phyloP scores from a whole-genome alignment of 2,113 vertebrate genomes.

The Tauraco erythrolophus region DNA sequence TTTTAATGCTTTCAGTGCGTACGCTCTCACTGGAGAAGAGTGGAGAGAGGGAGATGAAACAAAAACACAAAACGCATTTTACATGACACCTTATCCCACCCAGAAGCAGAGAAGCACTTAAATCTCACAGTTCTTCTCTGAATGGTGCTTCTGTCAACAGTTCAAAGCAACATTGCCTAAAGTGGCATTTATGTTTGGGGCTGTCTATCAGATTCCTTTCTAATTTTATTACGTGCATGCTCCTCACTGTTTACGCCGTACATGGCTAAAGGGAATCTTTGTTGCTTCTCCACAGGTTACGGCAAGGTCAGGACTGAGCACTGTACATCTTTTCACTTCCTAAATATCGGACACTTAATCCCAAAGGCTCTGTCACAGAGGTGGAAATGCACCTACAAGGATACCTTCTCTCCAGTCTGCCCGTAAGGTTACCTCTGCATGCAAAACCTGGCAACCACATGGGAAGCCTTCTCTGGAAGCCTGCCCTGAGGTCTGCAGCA shows the following conservation, averaged over 20 bases:
- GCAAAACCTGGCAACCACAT: background rate
- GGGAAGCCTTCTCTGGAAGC: background rate
- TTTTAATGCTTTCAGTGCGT: background rate
- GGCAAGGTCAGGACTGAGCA: slow-evolving; percentile 31
- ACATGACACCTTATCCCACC: slow-evolving; percentile 45
- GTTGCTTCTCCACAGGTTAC: slow-evolving; percentile 30
- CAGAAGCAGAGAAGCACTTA: slow-evolving; percentile 42
- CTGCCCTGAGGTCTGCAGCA: background rate
- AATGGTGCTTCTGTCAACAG: slow-evolving; percentile 63
- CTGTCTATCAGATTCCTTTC: slow-evolving; percentile 65
- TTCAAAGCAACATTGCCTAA: slow-evolving; percentile 49
- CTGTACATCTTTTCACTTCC: background rate
- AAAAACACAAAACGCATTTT: background rate
- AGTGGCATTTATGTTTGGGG: slow-evolving; percentile 58
- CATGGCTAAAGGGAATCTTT: slow-evolving; percentile 50
- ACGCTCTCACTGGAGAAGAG: background rate
- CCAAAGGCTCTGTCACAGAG: background rate
- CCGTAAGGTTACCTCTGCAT: background rate
- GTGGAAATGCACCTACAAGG: background rate
- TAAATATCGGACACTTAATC: background rate
- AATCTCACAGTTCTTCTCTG: slow-evolving; percentile 17
- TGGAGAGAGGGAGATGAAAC: background rate
- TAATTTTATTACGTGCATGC: background rate
- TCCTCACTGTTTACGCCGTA: slow-evolving; percentile 10
- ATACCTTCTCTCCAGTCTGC: background rate